phyloP scores from a whole-genome alignment of 1,140 invertebrate genomes.

The Agrilus planipennis region DNA sequence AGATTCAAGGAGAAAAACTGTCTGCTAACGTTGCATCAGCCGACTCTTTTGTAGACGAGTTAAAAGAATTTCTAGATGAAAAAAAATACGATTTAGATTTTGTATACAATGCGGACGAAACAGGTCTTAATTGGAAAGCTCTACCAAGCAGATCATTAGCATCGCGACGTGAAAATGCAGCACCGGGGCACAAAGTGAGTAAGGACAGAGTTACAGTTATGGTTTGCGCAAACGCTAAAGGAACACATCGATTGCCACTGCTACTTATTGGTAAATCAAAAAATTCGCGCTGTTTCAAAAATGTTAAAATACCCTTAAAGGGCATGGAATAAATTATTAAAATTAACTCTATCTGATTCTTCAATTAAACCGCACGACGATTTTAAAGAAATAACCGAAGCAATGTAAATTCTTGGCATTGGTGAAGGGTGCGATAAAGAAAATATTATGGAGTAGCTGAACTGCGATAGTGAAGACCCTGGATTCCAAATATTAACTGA shows the following conservation, averaged over 20 bases:
- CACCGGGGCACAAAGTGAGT: constrained; percentile 24
- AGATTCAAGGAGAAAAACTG: constrained; percentile 27
- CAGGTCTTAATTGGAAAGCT: constrained; percentile 18
- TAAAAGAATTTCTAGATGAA: constrained; percentile 10
- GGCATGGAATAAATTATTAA: too few relatives aligned
- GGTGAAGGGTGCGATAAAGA: too few relatives aligned
- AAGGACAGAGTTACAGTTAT: constrained; percentile 18
- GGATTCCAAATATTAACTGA: too few relatives aligned
- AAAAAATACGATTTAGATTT: constrained; percentile 8
- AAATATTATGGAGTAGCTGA: too few relatives aligned
- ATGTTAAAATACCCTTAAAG: constrained; percentile 15
- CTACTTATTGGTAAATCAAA: constrained; percentile 24
- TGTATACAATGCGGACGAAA: constrained; percentile 21
- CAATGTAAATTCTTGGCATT: too few relatives aligned
- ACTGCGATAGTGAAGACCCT: too few relatives aligned
- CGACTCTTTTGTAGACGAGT: constrained; percentile 7
- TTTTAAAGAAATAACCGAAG: too few relatives aligned
- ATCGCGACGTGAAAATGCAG: constrained; percentile 20
- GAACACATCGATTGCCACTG: constrained; percentile 18
- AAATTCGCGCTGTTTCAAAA: constrained; percentile 21
- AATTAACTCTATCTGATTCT: too few relatives aligned
- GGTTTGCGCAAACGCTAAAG: constrained; percentile 18
- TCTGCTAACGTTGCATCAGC: constrained; percentile 24
- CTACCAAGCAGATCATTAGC: constrained; percentile 12
- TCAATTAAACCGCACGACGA: too few relatives aligned